Evolutionary conservation across 2,113 vertebrate genomes (phyloP), one percentile per base, ranked within the genome.

Genomic region (Mustela nigripes): DNA sequence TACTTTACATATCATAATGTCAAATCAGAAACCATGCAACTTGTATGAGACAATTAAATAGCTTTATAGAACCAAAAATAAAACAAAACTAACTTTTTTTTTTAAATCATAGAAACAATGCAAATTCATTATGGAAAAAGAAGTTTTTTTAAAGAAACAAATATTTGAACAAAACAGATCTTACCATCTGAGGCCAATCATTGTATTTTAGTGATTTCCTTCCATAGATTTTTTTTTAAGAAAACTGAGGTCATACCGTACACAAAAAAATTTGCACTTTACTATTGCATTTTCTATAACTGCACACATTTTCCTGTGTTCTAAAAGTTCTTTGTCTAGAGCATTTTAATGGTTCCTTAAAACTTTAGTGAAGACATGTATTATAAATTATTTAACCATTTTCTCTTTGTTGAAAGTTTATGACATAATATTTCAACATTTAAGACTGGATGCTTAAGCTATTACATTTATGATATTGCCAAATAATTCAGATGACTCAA

Each of bases 11-110:
- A 53, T 8, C 60, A 62, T n/a, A 67, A 62, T 48, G n/a, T 58
- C 50, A 96, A n/a, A n/a, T 65, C 53, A 83, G 80, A 96, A 83
- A 90, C 65, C 28, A 79, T 90, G 45, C 18, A 62, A 92, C 39
- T 76, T 87, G 12, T 78, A 65, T 48, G 11, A 79, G 74, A 95
- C 81, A 89, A 87, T 50, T 82, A 73, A 92, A 79, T 36, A 36
- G 15, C 67, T 95, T 86, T 50, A 78, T 79, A 84, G 31, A 96
- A 71, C 2, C 31, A 95, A 65, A 94, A 76, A 33, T 2, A 58
- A 89, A 90, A 84, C 26, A 63, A 85, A 67, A 74, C 5, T 65
- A 81, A 79, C 16, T 15, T 15, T 19, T n/a, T 65, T 53, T 63
- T 78, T 33, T 11, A 2, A 95, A 76, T 12, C 81, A 21, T n/a